Conservation (phyloP, 1,140 invertebrate genomes). For the Coenobita brevimanus region DNA sequence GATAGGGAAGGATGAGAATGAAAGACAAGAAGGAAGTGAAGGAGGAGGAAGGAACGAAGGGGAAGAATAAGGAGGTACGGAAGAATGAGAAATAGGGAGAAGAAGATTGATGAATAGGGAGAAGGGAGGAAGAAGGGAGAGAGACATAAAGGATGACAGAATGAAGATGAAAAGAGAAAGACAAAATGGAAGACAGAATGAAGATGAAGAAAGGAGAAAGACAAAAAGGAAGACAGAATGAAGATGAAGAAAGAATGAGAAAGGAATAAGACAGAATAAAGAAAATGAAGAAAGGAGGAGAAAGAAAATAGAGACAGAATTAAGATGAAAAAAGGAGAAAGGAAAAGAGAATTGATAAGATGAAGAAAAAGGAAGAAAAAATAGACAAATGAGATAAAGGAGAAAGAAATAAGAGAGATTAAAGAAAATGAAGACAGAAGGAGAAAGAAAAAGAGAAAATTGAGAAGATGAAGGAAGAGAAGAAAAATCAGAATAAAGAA, state of each 20-base stretch:
- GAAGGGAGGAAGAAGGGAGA: neutral
- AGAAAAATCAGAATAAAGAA: neutral
- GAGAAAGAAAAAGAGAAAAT: neutral
- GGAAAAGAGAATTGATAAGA: neutral
- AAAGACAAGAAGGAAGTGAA: neutral
- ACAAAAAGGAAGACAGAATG: neutral
- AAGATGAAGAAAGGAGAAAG: neutral
- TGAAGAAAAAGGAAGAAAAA: neutral
- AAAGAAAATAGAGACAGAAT: neutral
- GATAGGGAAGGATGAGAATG: neutral
- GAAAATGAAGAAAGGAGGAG: neutral
- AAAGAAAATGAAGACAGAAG: neutral
- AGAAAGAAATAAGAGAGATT: neutral
- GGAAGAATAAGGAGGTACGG: neutral
- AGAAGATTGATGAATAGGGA: neutral
- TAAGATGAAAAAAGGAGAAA: neutral
- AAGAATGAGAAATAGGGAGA: neutral
- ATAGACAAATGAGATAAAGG: neutral
- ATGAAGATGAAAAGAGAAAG: neutral
- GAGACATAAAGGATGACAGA: neutral
- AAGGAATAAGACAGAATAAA: neutral
- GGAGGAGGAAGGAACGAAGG: neutral
- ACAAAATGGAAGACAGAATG: neutral
- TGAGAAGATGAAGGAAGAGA: neutral
- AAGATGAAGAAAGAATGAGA: neutral